Percentiles rank a stretch among this genome's conserved stretches.
Conservation (phyloP, 2,888 invertebrate species). For the Eurytoma adleriae region DNA sequence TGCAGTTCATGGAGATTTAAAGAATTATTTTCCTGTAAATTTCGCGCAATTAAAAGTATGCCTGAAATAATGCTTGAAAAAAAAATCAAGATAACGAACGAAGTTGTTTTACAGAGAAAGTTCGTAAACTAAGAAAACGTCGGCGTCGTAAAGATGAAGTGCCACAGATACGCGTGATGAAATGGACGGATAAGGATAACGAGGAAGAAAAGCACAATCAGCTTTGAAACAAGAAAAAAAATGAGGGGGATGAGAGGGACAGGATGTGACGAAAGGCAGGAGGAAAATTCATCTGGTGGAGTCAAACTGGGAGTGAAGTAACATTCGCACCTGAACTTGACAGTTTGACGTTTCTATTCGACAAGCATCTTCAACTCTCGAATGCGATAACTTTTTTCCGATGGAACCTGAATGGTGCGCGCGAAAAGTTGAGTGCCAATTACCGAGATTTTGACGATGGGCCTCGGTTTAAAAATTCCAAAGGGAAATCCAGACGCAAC, state of each 20-base stretch:
- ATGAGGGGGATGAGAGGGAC: constrained; percentile 26
- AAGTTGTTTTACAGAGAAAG: not conserved
- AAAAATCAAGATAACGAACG: not conserved
- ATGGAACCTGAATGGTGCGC: constrained; percentile 1
- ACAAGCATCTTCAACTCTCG: constrained; percentile 43
- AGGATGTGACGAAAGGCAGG: constrained; percentile 19
- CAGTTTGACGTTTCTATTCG: constrained; percentile 49
- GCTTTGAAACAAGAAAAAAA: constrained; percentile 47
- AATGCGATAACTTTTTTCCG: constrained; percentile 30
- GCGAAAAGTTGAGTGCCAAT: constrained; percentile 23
- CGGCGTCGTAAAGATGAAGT: not conserved
- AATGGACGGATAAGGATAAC: constrained; percentile 19
- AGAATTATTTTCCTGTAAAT: not conserved
- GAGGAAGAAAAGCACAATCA: constrained; percentile 51
- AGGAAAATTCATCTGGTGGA: constrained; percentile 32
- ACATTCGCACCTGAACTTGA: constrained; percentile 44
- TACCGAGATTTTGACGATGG: not conserved
- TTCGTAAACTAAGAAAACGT: not conserved
- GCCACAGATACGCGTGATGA: constrained; percentile 4
- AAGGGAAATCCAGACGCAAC: too few species aligned
- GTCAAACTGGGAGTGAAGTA: constrained; percentile 39
- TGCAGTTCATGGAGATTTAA: too few species aligned
- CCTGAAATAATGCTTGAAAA: not conserved
- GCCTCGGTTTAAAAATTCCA: not conserved
- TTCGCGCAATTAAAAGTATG: not conserved